phyloP scores from a whole-genome alignment of 2,797 vertebrate species.

The Kryptopterus vitreolus region DNA sequence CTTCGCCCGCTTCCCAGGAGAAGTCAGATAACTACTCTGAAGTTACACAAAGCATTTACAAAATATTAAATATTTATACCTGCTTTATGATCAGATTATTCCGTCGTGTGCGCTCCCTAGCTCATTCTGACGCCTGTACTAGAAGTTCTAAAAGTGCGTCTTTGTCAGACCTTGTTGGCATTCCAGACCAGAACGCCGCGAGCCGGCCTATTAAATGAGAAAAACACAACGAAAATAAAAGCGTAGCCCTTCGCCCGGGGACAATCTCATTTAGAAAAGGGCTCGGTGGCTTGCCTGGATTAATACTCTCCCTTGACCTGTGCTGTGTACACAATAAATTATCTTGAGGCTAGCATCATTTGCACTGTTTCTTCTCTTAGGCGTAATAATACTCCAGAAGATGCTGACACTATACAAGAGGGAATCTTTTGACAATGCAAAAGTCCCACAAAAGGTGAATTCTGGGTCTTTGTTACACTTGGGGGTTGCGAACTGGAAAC shows the following conservation, averaged over 20 bases:
- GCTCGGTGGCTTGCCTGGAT: constrained; percentile 49
- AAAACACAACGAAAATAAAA: constrained; percentile 45
- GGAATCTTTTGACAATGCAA: constrained; percentile 37
- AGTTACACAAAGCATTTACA: not conserved
- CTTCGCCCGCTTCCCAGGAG: too few relatives aligned
- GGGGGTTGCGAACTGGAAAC: too few relatives aligned
- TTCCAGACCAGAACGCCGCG: constrained; percentile 13
- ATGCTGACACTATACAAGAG: constrained; percentile 28
- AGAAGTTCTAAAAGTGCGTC: constrained; percentile 15
- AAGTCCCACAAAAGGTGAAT: constrained; percentile 33
- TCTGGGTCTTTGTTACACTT: constrained; percentile 23
- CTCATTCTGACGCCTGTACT: not conserved
- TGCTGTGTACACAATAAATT: constrained; percentile 39
- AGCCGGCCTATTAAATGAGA: constrained; percentile 27
- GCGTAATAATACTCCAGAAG: constrained; percentile 17
- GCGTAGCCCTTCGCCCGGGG: constrained; percentile 26
- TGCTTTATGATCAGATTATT: constrained; percentile 3
- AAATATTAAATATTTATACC: not conserved
- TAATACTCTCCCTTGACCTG: constrained; percentile 38
- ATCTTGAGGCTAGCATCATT: constrained; percentile 32
- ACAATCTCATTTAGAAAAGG: constrained; percentile 48
- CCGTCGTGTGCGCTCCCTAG: not conserved
- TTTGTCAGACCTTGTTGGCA: constrained; percentile 41
- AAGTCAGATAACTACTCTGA: not conserved
- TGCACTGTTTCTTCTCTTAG: constrained; percentile 19